phyloP scores from a whole-genome alignment of 2,113 vertebrate species.

The Ivindomyrus marchei region DNA sequence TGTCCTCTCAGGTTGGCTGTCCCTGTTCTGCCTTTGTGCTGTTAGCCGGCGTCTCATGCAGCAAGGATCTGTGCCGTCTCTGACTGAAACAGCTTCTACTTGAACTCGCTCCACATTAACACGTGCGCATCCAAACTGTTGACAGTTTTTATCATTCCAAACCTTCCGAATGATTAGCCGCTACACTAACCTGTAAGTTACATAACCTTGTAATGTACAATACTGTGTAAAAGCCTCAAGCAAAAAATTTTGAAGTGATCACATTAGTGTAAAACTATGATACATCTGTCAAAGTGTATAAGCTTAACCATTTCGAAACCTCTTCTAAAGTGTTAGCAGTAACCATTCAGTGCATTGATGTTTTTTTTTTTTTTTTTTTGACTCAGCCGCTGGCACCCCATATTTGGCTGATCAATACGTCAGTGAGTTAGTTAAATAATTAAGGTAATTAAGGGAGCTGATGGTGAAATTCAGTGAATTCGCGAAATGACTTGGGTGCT shows the following conservation, averaged over 20 bases:
- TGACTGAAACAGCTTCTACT: background rate
- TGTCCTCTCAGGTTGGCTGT: conserved; percentile 96
- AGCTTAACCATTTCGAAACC: background rate
- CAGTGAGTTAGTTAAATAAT: background rate
- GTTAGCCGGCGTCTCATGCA: background rate
- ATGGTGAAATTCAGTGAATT: background rate
- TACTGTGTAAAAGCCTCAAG: background rate
- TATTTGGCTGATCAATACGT: background rate
- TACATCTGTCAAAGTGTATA: background rate
- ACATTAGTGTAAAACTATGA: background rate
- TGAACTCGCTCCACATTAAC: background rate
- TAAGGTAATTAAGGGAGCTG: background rate
- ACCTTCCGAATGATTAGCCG: background rate
- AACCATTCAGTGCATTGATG: background rate
- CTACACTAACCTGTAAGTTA: background rate
- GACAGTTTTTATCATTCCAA: background rate
- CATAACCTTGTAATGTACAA: background rate
- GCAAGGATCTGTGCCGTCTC: background rate
- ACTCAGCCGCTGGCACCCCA: background rate
- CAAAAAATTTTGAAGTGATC: background rate
- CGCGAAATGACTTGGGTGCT: background rate
- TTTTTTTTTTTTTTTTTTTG: background rate
- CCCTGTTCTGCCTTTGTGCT: conserved; percentile 70
- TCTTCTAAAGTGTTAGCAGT: background rate
- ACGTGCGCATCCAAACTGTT: background rate